Percentiles rank a stretch among this genome's conserved stretches.
Evolutionary conservation across 1,140 invertebrate genomes (phyloP).

Genomic region (Pinna nobilis): DNA sequence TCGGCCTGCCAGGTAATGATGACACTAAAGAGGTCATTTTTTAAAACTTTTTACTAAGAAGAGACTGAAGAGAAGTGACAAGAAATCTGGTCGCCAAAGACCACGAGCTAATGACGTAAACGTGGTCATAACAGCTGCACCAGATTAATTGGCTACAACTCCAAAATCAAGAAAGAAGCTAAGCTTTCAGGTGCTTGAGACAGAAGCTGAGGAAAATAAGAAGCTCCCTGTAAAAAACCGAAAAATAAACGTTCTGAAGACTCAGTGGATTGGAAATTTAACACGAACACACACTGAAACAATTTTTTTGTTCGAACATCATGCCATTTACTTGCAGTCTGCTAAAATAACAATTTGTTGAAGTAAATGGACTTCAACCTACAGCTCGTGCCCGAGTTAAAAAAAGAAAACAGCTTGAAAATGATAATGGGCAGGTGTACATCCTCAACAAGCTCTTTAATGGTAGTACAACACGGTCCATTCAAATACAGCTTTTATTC

Average conservation of each 20-base stretch:
- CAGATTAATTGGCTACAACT: background rate
- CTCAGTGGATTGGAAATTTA: no score
- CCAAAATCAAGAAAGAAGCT: slow-evolving; percentile 1
- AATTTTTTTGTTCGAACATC: no score
- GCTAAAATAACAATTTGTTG: background rate
- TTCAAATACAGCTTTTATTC: slow-evolving; percentile 13
- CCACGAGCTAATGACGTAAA: no score
- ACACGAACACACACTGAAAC: no score
- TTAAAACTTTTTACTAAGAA: no score
- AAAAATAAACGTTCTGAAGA: no score
- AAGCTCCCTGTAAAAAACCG: background rate
- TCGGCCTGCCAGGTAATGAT: no score
- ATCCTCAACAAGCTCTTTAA: background rate
- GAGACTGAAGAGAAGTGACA: no score
- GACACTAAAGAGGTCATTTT: no score
- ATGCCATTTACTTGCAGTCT: background rate
- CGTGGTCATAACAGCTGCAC: background rate
- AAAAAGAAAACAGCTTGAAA: slow-evolving; percentile 10
- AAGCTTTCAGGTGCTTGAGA: no score
- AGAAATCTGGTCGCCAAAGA: no score
- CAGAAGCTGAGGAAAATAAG: no score
- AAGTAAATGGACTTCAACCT: background rate
- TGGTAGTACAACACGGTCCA: background rate
- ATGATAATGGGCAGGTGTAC: background rate
- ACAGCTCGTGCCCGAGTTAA: background rate